Evolutionary conservation across 2,113 vertebrate genomes (phyloP).

Genomic region (Mesitornis unicolor): DNA sequence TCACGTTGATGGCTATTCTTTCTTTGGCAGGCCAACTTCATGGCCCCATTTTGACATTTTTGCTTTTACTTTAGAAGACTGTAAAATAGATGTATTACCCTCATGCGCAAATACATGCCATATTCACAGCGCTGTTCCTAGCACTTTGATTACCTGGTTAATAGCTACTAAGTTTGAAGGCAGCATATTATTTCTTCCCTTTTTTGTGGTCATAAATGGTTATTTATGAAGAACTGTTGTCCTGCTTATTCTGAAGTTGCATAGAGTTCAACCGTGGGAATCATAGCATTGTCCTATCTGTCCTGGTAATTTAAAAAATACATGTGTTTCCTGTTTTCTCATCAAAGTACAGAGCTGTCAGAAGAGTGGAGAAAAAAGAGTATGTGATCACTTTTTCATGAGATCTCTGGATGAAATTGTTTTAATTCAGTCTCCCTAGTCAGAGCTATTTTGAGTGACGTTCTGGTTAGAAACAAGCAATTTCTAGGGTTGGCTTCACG

Average conservation of each 20-base stretch:
- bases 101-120: background rate
- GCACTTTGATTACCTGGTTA: background rate
- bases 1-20: background rate
- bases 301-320: background rate
- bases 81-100: background rate
- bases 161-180: background rate
- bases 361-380: background rate
- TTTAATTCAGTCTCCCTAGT: background rate
- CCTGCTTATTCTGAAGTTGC: background rate
- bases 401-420: background rate
- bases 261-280: background rate
- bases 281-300: background rate
- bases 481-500: background rate
- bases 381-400: background rate
- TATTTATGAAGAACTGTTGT: background rate
- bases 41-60: background rate
- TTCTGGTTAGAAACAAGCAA: background rate
- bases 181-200: background rate
- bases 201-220: background rate
- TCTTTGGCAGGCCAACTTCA: background rate
- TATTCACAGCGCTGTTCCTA: background rate
- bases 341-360: background rate
- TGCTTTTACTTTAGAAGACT: background rate
- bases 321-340: conserved; percentile 29
- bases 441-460: background rate